Percentiles rank a stretch among this genome's conserved stretches.
phyloP scores from a whole-genome alignment of 2,113 vertebrate species.

The Myotis lucifugus region DNA sequence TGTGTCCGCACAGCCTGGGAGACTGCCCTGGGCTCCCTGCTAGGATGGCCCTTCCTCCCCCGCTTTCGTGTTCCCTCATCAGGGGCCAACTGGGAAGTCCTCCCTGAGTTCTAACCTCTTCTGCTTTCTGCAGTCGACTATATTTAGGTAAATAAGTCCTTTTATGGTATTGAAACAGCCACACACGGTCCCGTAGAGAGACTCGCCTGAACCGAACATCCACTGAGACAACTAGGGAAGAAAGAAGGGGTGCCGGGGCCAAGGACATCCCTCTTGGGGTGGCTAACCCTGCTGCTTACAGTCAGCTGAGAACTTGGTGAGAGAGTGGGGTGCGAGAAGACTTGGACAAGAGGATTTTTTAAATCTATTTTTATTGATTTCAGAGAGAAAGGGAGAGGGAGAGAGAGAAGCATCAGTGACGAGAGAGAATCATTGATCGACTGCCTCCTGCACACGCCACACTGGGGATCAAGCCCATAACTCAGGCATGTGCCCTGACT shows the following conservation, averaged over 20 bases:
- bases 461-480: no score
- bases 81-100: conserved; percentile 35
- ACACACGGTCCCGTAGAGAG: background rate
- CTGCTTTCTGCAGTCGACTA: conserved; percentile 55
- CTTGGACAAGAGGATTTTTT: background rate
- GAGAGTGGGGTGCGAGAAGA: background rate
- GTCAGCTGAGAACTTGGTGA: background rate
- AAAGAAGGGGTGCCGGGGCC: background rate
- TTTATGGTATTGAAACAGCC: conserved; percentile 69
- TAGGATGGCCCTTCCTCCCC: background rate
- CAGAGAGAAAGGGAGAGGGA: no score
- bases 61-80: background rate
- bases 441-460: no score
- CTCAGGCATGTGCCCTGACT: no score
- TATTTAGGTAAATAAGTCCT: conserved; percentile 69
- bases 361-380: no score
- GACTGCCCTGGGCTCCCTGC: background rate
- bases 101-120: conserved; percentile 55
- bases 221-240: background rate
- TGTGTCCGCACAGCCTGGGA: background rate
- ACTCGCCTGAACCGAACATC: background rate
- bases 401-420: no score
- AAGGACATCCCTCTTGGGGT: background rate
- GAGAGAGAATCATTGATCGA: no score
- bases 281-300: background rate